Conservation (phyloP, 2,113 vertebrate genomes). For the Burhinus bistriatus region DNA sequence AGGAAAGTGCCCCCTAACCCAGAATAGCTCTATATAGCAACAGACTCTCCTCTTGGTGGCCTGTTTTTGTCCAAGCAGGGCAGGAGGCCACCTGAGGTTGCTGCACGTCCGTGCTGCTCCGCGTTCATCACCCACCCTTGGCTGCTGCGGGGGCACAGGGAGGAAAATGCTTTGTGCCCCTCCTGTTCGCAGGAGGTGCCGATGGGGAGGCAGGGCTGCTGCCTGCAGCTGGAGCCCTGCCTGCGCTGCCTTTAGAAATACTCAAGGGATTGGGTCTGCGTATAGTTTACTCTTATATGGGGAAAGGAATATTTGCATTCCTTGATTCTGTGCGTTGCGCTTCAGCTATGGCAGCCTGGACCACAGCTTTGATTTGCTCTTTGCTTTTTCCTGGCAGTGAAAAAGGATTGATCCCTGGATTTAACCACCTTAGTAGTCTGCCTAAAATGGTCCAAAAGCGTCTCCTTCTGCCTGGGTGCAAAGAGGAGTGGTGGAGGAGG, state of each 20-base stretch:
- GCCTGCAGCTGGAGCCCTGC: not conserved
- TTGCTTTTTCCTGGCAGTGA: not conserved
- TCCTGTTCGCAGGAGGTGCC: not conserved
- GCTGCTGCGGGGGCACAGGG: not conserved
- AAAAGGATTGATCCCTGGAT: not conserved
- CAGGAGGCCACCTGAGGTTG: not conserved
- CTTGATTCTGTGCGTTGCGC: not conserved
- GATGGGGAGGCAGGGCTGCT: not conserved
- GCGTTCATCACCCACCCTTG: not conserved
- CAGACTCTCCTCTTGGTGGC: not conserved
- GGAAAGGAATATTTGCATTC: not conserved
- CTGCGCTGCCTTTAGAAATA: not conserved
- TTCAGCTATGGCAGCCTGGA: not conserved
- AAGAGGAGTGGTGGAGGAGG: not conserved
- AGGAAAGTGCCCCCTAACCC: not conserved
- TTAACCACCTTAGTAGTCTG: not conserved
- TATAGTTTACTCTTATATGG: not conserved
- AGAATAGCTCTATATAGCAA: not conserved
- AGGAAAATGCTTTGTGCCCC: not conserved
- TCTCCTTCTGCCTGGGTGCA: not conserved
- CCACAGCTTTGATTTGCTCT: not conserved
- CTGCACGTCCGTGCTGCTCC: accelerated
- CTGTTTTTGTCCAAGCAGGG: not conserved
- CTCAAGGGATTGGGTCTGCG: not conserved
- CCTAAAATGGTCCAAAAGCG: not conserved